Evolutionary conservation across 2,888 invertebrate genomes (phyloP), one percentile per base, ranked within the genome.

Genomic region (Opisthograptis luteolata): DNA sequence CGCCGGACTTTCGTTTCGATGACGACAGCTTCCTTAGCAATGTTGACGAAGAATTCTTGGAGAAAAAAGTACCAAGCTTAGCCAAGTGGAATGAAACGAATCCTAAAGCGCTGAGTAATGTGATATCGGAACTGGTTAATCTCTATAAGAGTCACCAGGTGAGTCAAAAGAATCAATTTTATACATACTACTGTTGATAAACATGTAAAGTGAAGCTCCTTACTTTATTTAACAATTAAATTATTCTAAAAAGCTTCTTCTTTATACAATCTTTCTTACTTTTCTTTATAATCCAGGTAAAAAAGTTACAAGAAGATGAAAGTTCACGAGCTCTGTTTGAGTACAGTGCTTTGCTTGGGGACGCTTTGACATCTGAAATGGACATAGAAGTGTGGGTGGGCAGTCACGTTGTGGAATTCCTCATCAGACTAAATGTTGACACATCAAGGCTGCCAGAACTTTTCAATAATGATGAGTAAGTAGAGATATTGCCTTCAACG

Each of bases 1-100:
- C 95, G 3, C 95, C 96, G 0, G 95, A 96, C 74, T 95, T 96
- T 70, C 91, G 94, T 65, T 95, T 95, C 77, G 92, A 94, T 60
- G 94, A 95, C 74, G 92, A 93, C 27, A 87, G 83, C 36, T 95
- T 96, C 76, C 78, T 93, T 15, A 89, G 84, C 42, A 92, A 92
- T 71, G 85, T 93, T 31, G 92, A 93, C 68, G 79, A 91, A 43
- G 81, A 92, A 41, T 81, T 82, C 43, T 79, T 94, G 20, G 84
- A 85, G 43, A 76, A 83, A 39, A 75, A 90, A 66, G 70, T 94
- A 22, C 94, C 94, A 9, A 93, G 92, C 69, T 84, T 95, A 40
- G 84, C 88, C 2, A 89, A 92, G 37, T 95, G 95, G 95, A 87
- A 95, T 81, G 84, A 92, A 58, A 85, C 80, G 48, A 87, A 95